Evolutionary conservation across 2,797 vertebrate species (phyloP).

Genomic region (Falco cherrug): DNA sequence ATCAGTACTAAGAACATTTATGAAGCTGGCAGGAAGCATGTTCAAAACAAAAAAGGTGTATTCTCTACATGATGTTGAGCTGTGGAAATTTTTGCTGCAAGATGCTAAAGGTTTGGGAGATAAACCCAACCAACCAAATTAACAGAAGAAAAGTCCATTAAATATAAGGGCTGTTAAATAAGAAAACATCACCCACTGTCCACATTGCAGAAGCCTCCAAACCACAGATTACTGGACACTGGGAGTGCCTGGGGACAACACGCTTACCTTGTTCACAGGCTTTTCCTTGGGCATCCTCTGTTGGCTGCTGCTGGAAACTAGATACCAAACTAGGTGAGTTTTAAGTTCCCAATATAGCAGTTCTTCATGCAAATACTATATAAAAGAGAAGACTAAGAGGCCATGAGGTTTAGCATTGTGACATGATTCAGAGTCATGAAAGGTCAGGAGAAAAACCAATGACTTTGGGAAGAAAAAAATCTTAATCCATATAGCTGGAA

Average conservation of each 20-base stretch:
- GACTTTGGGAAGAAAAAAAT: slow-evolving; percentile 11
- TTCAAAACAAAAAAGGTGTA: not conserved
- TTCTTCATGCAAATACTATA: not conserved
- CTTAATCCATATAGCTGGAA: slow-evolving; percentile 4
- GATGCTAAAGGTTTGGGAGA: not conserved
- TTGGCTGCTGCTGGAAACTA: not conserved
- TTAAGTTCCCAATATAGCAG: not conserved
- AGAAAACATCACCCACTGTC: not conserved
- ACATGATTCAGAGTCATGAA: not conserved
- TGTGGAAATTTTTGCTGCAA: not conserved
- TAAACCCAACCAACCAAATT: not conserved
- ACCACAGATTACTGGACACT: not conserved
- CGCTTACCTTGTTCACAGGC: not conserved
- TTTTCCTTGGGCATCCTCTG: not conserved
- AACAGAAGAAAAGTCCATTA: not conserved
- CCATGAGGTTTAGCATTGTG: not conserved
- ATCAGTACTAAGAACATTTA: not conserved
- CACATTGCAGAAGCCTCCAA: not conserved
- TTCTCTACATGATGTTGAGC: not conserved
- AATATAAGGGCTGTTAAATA: not conserved
- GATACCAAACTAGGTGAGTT: not conserved
- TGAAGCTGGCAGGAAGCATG: not conserved
- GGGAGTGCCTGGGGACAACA: not conserved
- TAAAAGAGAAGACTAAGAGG: not conserved
- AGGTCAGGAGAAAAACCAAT: not conserved